Conservation (phyloP, 2,888 invertebrate genomes). For the Seira musarum region DNA sequence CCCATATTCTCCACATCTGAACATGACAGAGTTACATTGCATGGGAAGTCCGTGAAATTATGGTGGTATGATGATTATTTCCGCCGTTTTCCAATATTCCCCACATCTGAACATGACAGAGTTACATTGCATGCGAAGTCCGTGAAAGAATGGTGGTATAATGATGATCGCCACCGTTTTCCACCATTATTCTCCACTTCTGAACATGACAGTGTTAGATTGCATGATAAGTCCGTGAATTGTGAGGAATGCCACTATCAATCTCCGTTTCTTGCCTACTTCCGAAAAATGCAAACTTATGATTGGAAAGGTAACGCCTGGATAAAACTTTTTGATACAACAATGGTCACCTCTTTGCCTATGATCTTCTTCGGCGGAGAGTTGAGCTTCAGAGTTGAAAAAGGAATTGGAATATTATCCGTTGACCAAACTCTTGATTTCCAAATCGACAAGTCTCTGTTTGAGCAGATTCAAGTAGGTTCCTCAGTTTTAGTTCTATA, state of each 20-base stretch:
- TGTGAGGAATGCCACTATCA: slow-evolving; percentile 74
- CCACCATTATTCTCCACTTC: slow-evolving; percentile 72
- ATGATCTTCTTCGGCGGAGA: slow-evolving; percentile 89
- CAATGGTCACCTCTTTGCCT: slow-evolving; percentile 85
- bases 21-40: slow-evolving; percentile 79
- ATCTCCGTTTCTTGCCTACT: slow-evolving; percentile 84
- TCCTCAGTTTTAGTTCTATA: no score
- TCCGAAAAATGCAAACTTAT: slow-evolving; percentile 81
- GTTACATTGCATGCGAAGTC: no score
- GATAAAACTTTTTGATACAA: slow-evolving; percentile 84
- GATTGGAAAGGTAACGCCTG: no score
- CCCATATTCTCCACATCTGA: slow-evolving; percentile 74
- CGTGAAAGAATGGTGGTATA: no score
- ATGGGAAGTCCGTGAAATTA: no score
- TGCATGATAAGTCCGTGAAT: slow-evolving; percentile 90
- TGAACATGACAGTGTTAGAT: slow-evolving; percentile 77
- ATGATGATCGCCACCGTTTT: no score
- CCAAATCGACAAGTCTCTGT: slow-evolving; percentile 72
- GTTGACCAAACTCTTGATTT: slow-evolving; percentile 74
- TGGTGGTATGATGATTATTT: no score
- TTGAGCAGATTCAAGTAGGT: slow-evolving; percentile 73
- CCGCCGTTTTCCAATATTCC: no score
- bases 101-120: no score
- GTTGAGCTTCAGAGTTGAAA: slow-evolving; percentile 72
- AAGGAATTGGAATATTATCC: slow-evolving; percentile 71